Conservation (phyloP, 2,888 invertebrate species). For the Agonum fuliginosum region DNA sequence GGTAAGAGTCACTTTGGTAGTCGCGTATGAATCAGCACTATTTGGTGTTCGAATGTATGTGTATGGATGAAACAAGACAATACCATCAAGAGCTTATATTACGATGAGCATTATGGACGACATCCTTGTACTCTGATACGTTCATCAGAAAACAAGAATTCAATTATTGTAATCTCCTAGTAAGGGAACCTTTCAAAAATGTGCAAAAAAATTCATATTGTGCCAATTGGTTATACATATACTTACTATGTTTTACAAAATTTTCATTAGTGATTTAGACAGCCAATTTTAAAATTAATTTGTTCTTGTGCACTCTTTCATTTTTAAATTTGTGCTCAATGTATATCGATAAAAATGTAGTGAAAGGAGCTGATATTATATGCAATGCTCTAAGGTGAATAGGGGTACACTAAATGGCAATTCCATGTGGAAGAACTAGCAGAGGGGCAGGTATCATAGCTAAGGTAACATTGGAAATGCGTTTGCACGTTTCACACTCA, state of each 20-base stretch:
- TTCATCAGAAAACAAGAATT: constrained; percentile 37
- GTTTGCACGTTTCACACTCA: constrained; percentile 62
- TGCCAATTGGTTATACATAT: constrained; percentile 49
- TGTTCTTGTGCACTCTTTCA: constrained; percentile 44
- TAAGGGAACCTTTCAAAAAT: constrained; percentile 14
- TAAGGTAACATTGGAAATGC: constrained; percentile 75
- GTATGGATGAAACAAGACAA: background rate
- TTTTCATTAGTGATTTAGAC: constrained; percentile 40
- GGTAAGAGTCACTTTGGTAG: too few species aligned
- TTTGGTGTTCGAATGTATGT: too few species aligned
- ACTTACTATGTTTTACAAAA: constrained; percentile 57
- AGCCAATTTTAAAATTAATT: constrained; percentile 42
- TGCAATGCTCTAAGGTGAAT: constrained; percentile 59
- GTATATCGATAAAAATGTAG: constrained; percentile 56
- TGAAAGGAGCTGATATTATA: constrained; percentile 57
- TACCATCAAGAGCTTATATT: background rate
- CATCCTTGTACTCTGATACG: constrained; percentile 38
- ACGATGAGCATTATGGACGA: constrained; percentile 19
- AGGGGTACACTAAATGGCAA: constrained; percentile 58
- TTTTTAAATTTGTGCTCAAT: constrained; percentile 50
- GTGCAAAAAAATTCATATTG: constrained; percentile 47
- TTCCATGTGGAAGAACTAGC: constrained; percentile 56
- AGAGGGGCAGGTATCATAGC: constrained; percentile 67
- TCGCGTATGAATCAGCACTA: too few species aligned
- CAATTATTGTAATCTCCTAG: background rate